phyloP scores from a whole-genome alignment of 2,113 vertebrate species.

The Python bivittatus region DNA sequence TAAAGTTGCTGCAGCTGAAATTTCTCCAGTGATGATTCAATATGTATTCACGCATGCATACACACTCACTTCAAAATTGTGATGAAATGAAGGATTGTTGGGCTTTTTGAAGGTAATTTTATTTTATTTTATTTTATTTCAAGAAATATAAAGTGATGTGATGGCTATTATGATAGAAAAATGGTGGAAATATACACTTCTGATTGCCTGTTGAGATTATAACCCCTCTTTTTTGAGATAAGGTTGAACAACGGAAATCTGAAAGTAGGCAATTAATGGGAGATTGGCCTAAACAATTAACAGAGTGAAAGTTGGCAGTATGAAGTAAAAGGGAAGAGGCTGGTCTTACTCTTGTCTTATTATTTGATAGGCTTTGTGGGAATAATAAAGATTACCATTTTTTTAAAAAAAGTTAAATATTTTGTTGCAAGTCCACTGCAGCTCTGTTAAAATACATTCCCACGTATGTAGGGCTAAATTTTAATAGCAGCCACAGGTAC shows the following conservation, averaged over 20 bases:
- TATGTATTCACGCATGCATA: no score
- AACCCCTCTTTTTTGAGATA: not conserved
- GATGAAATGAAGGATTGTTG: not conserved
- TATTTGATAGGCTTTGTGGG: not conserved
- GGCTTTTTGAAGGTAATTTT: not conserved
- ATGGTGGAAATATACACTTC: not conserved
- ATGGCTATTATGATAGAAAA: not conserved
- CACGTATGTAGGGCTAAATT: not conserved
- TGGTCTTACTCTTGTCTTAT: not conserved
- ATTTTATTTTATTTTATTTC: not conserved
- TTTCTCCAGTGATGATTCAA: not conserved
- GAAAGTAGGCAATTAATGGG: not conserved
- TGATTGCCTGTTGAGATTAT: not conserved
- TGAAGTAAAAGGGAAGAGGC: not conserved
- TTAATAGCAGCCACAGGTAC: not conserved
- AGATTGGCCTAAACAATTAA: not conserved
- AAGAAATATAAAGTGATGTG: not conserved
- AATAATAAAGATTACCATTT: not conserved
- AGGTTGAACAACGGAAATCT: not conserved
- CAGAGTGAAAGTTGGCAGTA: not conserved
- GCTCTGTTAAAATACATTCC: not conserved
- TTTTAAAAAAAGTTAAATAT: not conserved
- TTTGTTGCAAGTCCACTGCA: not conserved
- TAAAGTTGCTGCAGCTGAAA: not conserved
- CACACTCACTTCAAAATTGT: not conserved